These are phyloP conservation scores for Oostethus manadensis DNA, from an alignment of 2,113 vertebrate species.

Conservation along the genomic window DNA sequence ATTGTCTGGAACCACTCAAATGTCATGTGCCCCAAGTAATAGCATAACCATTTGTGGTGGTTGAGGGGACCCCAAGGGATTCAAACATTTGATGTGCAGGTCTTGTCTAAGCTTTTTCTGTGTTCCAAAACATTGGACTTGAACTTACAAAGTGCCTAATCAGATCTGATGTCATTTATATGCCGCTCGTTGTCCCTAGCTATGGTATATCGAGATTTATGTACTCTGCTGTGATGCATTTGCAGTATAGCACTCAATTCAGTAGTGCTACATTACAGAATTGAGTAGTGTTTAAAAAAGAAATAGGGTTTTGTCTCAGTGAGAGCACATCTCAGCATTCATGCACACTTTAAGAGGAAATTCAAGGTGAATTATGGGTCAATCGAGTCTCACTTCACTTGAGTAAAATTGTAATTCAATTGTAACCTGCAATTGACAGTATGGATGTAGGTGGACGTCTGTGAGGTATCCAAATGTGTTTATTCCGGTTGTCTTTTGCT, in stretches of 20 bases:
- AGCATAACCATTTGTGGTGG: neutral
- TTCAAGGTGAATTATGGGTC: neutral
- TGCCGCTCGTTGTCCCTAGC: too few species aligned
- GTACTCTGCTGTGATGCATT: too few species aligned
- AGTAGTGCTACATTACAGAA: too few species aligned
- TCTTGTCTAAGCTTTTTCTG: neutral
- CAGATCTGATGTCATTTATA: too few species aligned
- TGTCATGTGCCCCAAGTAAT: neutral
- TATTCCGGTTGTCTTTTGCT: too few species aligned
- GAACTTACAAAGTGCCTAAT: too few species aligned
- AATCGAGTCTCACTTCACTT: neutral
- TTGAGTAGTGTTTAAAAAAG: too few species aligned
- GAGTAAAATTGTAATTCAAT: neutral
- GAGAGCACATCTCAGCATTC: neutral
- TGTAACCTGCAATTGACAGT: too few species aligned
- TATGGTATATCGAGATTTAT: too few species aligned
- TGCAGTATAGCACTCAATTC: neutral
- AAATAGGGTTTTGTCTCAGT: neutral
- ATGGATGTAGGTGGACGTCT: too few species aligned
- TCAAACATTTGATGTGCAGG: neutral
- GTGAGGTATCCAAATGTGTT: too few species aligned
- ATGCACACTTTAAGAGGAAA: neutral
- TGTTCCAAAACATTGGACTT: neutral
- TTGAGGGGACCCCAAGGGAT: neutral
- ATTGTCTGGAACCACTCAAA: neutral